phyloP scores from a whole-genome alignment of 2,113 vertebrate species.

The Pseudorectes ferrugineus region DNA sequence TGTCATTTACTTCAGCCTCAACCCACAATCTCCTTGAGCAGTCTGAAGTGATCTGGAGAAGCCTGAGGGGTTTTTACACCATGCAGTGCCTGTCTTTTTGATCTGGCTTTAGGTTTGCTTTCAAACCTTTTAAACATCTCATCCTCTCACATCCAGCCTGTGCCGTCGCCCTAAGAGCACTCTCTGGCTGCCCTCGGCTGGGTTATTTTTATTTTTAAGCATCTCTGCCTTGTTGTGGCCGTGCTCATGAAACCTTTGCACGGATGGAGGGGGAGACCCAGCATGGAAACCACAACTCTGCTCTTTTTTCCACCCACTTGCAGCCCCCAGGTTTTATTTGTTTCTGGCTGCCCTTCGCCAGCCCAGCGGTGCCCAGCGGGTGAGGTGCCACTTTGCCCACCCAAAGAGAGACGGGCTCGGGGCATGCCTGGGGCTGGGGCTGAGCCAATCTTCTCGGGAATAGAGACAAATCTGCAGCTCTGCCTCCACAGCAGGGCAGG shows the following conservation, averaged over 20 bases:
- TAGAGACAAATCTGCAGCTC: neutral
- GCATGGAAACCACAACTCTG: neutral
- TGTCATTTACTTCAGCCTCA: neutral
- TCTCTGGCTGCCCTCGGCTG: neutral
- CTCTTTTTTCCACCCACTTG: neutral
- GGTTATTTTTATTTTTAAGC: neutral
- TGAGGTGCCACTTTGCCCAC: neutral
- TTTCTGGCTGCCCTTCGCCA: neutral
- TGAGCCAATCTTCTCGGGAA: neutral
- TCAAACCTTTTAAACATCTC: conserved; percentile 9
- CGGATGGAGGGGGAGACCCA: neutral
- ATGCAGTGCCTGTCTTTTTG: neutral
- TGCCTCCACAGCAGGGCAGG: conserved; percentile 4
- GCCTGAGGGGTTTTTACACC: neutral
- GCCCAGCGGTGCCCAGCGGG: neutral
- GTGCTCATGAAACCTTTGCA: neutral
- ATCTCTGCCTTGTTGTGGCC: neutral
- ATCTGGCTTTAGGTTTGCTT: neutral
- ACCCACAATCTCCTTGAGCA: neutral
- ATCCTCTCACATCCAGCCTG: neutral
- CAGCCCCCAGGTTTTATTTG: rapidly evolving
- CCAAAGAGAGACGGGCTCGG: neutral
- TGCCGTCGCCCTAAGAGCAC: neutral
- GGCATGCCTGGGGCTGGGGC: neutral
- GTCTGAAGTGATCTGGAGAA: neutral